Evolutionary conservation across 2,797 vertebrate genomes (phyloP).

Genomic region (Nannoperca australis): DNA sequence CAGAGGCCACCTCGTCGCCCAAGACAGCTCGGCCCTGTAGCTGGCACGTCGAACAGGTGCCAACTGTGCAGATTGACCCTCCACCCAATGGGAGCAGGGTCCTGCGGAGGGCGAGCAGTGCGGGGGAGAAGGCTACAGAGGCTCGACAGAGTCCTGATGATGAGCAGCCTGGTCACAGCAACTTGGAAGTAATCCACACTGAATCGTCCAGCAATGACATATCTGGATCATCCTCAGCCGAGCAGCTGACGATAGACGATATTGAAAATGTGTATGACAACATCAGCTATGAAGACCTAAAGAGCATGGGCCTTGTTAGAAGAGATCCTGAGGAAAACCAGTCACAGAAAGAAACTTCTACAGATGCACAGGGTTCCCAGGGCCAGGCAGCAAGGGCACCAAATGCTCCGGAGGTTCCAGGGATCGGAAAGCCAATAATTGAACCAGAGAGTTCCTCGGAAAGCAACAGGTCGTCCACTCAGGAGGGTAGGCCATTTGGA

Average conservation of each 20-base stretch:
- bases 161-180: conserved; percentile 45
- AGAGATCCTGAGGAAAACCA: conserved; percentile 82
- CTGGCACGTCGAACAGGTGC: conserved; percentile 92
- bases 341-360: conserved; percentile 45
- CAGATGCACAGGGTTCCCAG: conserved; percentile 34
- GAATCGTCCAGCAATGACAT: conserved; percentile 85
- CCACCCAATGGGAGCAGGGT: conserved; percentile 80
- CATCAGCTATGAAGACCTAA: conserved; percentile 96
- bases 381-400: conserved; percentile 44
- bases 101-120: conserved; percentile 93
- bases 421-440: conserved; percentile 69
- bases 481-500: conserved; percentile 78
- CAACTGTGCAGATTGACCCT: conserved; percentile 76
- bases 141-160: conserved; percentile 62
- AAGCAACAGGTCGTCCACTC: conserved; percentile 69
- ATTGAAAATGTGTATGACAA: conserved; percentile 98
- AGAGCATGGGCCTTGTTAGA: conserved; percentile 91
- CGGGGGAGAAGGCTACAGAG: conserved; percentile 88
- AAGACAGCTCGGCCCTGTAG: conserved; percentile 91
- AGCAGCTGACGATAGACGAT: conserved; percentile 92
- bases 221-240: conserved; percentile 88
- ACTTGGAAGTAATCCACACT: conserved; percentile 79
- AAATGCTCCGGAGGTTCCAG: conserved; percentile 53
- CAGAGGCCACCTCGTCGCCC: conserved; percentile 78
- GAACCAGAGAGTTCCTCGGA: conserved; percentile 78